Conservation (phyloP, 2,888 invertebrate genomes). For the Venusia cambrica region DNA sequence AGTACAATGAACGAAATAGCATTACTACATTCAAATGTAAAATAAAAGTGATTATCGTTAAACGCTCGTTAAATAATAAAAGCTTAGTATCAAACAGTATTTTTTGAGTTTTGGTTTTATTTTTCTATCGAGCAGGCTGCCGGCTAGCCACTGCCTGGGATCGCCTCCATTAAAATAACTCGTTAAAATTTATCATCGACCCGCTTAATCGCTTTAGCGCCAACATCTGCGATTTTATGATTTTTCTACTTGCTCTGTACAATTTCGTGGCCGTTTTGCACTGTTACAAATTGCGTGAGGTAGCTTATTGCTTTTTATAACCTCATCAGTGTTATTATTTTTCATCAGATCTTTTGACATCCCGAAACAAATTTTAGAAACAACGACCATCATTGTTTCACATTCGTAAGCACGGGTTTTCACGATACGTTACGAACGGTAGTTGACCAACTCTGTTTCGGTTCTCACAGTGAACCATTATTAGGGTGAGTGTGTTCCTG, state of each 20-base stretch:
- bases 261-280: conserved; percentile 76
- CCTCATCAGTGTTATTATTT: too few relatives aligned
- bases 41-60: conserved; percentile 24
- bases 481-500: too few relatives aligned
- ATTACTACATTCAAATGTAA: conserved; percentile 7
- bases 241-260: conserved; percentile 77
- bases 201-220: conserved; percentile 80
- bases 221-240: conserved; percentile 81
- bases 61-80: conserved; percentile 51
- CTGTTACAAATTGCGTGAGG: conserved; percentile 66
- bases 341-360: too few relatives aligned
- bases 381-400: too few relatives aligned
- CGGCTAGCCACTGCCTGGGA: conserved; percentile 76
- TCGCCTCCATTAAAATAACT: conserved; percentile 81
- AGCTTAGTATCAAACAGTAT: conserved; percentile 63
- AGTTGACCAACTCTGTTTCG: too few relatives aligned
- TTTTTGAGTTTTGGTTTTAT: conserved; percentile 73
- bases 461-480: too few relatives aligned
- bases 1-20: conserved; percentile 1
- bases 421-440: too few relatives aligned
- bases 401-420: too few relatives aligned
- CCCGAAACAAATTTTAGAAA: too few relatives aligned
- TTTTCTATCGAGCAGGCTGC: conserved; percentile 76
- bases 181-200: conserved; percentile 82
- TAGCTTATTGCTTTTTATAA: conserved; percentile 53